These are phyloP conservation scores for Saxidomus purpurata DNA, from an alignment of 1,140 invertebrate species.

Conservation along the genomic window DNA sequence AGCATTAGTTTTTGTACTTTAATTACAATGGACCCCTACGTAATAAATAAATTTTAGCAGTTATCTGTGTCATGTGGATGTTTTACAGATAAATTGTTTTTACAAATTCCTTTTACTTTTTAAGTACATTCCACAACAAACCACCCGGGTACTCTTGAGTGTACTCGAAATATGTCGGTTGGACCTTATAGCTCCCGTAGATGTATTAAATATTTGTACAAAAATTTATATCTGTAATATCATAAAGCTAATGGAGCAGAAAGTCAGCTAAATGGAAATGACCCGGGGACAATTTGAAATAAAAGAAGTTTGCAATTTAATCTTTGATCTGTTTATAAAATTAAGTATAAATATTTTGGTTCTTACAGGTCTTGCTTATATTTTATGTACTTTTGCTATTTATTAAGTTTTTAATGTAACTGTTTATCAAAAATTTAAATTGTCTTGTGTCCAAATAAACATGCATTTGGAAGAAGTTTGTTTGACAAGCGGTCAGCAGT, in stretches of 20 bases:
- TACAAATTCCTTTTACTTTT: no score
- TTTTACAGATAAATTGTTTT: no score
- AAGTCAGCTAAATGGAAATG: background rate
- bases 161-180: background rate
- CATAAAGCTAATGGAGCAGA: background rate
- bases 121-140: background rate
- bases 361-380: background rate
- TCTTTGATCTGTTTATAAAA: constrained; percentile 6
- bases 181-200: background rate
- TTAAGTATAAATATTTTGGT: background rate
- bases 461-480: no score
- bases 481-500: no score
- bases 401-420: no score
- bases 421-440: no score
- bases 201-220: constrained; percentile 11
- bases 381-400: background rate
- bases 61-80: no score
- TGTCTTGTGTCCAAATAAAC: no score
- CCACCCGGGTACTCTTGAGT: background rate
- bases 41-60: no score
- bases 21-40: no score
- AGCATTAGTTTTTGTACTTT: no score
- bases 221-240: no score
- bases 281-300: background rate
- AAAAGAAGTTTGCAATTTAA: background rate